Conservation (phyloP, 2,888 invertebrate species). For the Torymus tubicola region DNA sequence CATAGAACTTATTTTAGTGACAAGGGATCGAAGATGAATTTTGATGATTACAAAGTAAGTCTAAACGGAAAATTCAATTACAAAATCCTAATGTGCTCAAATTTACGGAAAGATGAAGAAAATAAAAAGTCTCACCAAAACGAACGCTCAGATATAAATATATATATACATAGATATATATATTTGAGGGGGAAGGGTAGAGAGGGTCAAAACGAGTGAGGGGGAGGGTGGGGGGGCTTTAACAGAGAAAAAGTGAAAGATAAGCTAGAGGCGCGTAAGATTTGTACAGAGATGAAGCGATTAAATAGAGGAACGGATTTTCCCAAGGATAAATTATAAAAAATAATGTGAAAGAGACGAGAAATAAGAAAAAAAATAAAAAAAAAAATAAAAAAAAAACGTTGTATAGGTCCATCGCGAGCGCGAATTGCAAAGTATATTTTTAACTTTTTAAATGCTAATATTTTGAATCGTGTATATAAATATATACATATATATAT, state of each 20-base stretch:
- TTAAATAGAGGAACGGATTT: slow-evolving; percentile 56
- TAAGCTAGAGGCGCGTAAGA: slow-evolving; percentile 10
- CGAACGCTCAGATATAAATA: slow-evolving; percentile 56
- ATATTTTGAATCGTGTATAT: slow-evolving; percentile 75
- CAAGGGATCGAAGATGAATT: slow-evolving; percentile 54
- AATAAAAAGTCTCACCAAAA: slow-evolving; percentile 65
- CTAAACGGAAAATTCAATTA: slow-evolving; percentile 69
- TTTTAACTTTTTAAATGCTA: slow-evolving; percentile 75
- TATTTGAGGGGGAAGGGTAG: slow-evolving; percentile 36
- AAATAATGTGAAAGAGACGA: slow-evolving; percentile 46
- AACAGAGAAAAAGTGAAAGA: slow-evolving; percentile 49
- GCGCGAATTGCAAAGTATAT: slow-evolving; percentile 75
- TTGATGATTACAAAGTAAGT: slow-evolving; percentile 60
- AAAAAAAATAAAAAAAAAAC: slow-evolving; percentile 54
- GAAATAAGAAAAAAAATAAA: slow-evolving; percentile 52
- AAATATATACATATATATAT: slow-evolving; percentile 62
- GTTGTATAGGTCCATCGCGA: slow-evolving; percentile 72
- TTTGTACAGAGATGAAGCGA: slow-evolving; percentile 37
- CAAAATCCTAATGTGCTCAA: slow-evolving; percentile 73
- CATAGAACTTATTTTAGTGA: slow-evolving; percentile 65
- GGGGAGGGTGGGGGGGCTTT: slow-evolving; percentile 30
- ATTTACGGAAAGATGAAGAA: slow-evolving; percentile 59
- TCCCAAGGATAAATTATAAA: slow-evolving; percentile 58
- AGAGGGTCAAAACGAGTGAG: slow-evolving; percentile 23
- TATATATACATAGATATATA: slow-evolving; percentile 43